Percentiles rank a stretch among this genome's conserved stretches.
These are phyloP conservation scores for Eulimnadia texana DNA, from an alignment of 1,140 invertebrate genomes.

Conservation along the genomic window DNA sequence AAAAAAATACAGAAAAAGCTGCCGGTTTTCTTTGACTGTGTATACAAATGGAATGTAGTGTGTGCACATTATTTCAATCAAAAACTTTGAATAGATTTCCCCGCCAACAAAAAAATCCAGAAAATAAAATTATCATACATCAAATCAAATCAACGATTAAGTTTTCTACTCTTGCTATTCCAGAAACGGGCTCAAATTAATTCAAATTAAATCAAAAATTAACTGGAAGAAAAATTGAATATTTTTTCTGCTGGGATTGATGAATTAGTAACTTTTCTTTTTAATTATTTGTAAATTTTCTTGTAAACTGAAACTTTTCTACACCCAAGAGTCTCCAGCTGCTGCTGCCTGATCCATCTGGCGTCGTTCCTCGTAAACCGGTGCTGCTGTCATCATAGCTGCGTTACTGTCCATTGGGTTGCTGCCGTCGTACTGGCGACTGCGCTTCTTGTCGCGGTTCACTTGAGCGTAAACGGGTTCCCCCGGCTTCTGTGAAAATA, in stretches of 20 bases:
- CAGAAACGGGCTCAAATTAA: no score
- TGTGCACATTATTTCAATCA: not conserved
- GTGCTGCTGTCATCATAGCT: not conserved
- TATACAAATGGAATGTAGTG: not conserved
- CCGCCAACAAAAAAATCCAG: not conserved
- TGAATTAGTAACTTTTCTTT: no score
- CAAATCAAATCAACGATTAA: not conserved
- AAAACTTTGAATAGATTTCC: no score
- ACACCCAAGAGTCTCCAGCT: slow-evolving; percentile 17
- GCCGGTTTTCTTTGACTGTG: not conserved
- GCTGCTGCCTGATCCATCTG: slow-evolving; percentile 13
- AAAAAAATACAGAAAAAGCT: no score
- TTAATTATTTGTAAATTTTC: not conserved
- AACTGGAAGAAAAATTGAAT: not conserved
- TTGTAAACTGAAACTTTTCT: not conserved
- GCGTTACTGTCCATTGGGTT: not conserved
- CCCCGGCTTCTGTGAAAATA: slow-evolving; percentile 35
- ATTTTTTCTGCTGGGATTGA: no score
- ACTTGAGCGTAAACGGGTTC: slow-evolving; percentile 67
- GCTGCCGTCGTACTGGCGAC: slow-evolving; percentile 38
- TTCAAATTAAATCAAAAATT: not conserved
- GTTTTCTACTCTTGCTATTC: no score
- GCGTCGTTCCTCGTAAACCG: not conserved
- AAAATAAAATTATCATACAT: not conserved
- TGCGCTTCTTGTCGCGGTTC: slow-evolving; percentile 61